Evolutionary conservation across 1,140 invertebrate genomes (phyloP).

Genomic region (Monochamus saltuarius): DNA sequence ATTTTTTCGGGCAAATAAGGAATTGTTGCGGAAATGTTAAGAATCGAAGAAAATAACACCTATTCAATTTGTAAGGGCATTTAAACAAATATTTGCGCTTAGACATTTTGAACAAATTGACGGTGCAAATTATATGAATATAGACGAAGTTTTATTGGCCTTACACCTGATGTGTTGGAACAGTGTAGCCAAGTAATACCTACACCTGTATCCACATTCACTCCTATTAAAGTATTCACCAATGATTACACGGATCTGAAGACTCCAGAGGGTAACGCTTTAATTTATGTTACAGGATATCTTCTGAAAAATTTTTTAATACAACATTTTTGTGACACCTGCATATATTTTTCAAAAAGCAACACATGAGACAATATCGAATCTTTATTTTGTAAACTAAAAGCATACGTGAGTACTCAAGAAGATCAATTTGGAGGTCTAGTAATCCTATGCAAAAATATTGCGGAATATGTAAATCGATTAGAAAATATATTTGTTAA

Average conservation of each 20-base stretch:
- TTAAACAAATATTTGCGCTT: slow-evolving; percentile 13
- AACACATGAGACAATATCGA: too few relatives aligned
- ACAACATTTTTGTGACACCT: too few relatives aligned
- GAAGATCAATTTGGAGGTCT: too few relatives aligned
- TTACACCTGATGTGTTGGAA: slow-evolving; percentile 8
- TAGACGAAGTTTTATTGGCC: slow-evolving; percentile 12
- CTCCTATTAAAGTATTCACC: slow-evolving; percentile 4
- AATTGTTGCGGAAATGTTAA: slow-evolving; percentile 3
- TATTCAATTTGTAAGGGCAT: slow-evolving; percentile 1
- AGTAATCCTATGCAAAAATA: too few relatives aligned
- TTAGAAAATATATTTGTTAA: too few relatives aligned
- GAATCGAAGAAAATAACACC: slow-evolving; percentile 1
- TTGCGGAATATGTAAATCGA: too few relatives aligned
- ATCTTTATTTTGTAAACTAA: too few relatives aligned
- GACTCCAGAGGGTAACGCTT: slow-evolving; percentile 13
- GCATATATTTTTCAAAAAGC: too few relatives aligned
- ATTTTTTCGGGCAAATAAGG: slow-evolving; percentile 12
- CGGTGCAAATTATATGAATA: not conserved
- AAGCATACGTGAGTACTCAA: too few relatives aligned
- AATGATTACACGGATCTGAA: slow-evolving; percentile 13
- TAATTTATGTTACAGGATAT: not conserved
- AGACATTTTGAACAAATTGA: slow-evolving; percentile 12
- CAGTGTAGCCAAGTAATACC: not conserved
- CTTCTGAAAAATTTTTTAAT: too few relatives aligned
- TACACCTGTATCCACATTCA: slow-evolving; percentile 5